Evolutionary conservation across 2,113 vertebrate species (phyloP).

Genomic region (Lates calcarifer): DNA sequence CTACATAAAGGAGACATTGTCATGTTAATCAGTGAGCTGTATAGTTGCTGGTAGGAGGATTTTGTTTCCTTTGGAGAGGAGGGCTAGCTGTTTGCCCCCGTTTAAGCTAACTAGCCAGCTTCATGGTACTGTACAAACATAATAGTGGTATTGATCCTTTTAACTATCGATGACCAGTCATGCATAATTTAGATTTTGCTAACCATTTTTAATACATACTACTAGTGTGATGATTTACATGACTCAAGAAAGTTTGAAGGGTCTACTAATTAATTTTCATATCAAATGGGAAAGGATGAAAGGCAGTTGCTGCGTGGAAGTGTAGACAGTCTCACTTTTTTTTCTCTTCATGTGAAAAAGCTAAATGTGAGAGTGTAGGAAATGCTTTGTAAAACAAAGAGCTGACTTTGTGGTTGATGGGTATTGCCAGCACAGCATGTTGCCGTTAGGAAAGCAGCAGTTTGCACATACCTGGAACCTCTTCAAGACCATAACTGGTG

Average conservation of each 20-base stretch:
- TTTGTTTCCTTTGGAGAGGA: not conserved
- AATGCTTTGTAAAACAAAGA: constrained; percentile 44
- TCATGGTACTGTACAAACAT: not conserved
- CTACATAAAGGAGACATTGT: too few species aligned
- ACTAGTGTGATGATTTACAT: not conserved
- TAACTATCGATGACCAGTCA: too few species aligned
- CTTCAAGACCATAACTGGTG: constrained; percentile 86
- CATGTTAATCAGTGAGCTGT: too few species aligned
- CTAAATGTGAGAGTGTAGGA: constrained; percentile 36
- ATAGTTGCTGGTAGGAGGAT: not conserved
- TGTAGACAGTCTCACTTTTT: not conserved
- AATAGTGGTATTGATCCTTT: not conserved
- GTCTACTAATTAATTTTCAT: not conserved
- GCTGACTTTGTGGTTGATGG: constrained; percentile 40
- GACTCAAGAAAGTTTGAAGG: not conserved
- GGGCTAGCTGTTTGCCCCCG: not conserved
- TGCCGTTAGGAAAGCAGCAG: constrained; percentile 33
- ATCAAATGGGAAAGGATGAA: not conserved
- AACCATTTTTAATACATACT: not conserved
- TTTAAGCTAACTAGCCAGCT: not conserved
- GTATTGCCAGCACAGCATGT: constrained; percentile 40
- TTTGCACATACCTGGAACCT: constrained; percentile 92
- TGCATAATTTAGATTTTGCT: not conserved
- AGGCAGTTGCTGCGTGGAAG: not conserved
- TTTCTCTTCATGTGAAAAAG: not conserved